Percentiles rank a stretch among this genome's conserved stretches.
phyloP scores from a whole-genome alignment of 2,888 invertebrate genomes.

The Lasioglossum zephyrum region DNA sequence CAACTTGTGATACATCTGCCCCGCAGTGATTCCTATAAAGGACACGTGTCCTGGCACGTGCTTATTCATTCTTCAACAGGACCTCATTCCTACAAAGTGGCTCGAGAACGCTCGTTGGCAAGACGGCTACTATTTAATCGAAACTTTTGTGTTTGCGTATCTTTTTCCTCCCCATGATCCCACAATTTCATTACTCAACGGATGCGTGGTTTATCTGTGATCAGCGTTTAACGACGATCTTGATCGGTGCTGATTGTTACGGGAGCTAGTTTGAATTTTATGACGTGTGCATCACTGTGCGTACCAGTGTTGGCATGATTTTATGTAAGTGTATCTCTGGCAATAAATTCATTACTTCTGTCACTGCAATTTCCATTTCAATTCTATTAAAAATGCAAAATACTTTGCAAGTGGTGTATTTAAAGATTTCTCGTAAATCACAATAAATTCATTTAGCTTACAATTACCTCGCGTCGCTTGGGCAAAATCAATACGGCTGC shows the following conservation, averaged over 20 bases:
- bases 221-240: not conserved
- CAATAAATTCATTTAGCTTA: not conserved
- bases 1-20: slow-evolving; percentile 82
- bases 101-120: slow-evolving; percentile 48
- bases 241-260: not conserved
- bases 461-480: not conserved
- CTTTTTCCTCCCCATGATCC: not conserved
- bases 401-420: too few species aligned
- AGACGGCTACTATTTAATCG: slow-evolving; percentile 35
- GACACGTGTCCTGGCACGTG: slow-evolving; percentile 81
- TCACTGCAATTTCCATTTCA: too few species aligned
- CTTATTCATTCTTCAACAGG: slow-evolving; percentile 68
- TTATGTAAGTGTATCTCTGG: not conserved
- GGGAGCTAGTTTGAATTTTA: not conserved
- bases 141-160: slow-evolving; percentile 25
- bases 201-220: slow-evolving; percentile 32
- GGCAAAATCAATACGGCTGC: not conserved
- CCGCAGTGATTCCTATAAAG: slow-evolving; percentile 73
- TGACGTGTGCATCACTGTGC: not conserved
- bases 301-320: not conserved
- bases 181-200: not conserved
- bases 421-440: too few species aligned
- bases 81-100: slow-evolving; percentile 81
- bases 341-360: too few species aligned
- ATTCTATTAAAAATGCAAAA: too few species aligned